Conservation (phyloP, 2,888 invertebrate species). For the Arrhopalites spinosus region DNA sequence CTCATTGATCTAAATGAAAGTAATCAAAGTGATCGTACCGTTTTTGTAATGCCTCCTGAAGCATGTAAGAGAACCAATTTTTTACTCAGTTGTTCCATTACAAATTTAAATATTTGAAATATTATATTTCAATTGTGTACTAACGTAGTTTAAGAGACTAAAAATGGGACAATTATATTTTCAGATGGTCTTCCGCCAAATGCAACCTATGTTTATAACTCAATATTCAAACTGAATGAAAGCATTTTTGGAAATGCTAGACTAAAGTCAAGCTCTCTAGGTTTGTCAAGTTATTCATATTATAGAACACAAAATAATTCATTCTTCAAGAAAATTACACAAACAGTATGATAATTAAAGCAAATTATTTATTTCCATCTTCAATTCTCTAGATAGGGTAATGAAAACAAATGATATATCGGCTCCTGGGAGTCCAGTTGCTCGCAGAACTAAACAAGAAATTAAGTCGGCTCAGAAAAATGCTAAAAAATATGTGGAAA, state of each 20-base stretch:
- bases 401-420: conserved; percentile 44
- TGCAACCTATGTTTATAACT: conserved; percentile 58
- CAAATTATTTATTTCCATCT: too few species aligned
- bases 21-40: conserved; percentile 83
- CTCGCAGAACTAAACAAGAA: conserved; percentile 92
- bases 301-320: too few species aligned
- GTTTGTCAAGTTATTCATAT: too few species aligned
- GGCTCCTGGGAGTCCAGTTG: conserved; percentile 84
- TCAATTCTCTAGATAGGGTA: conserved; percentile 50
- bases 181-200: conserved; percentile 59
- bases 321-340: too few species aligned
- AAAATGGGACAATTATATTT: too few species aligned
- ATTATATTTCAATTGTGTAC: too few species aligned
- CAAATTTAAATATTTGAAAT: too few species aligned
- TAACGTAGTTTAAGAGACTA: too few species aligned
- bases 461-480: conserved; percentile 87
- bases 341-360: too few species aligned
- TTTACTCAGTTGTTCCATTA: too few species aligned
- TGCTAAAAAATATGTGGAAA: conserved; percentile 68
- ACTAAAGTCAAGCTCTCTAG: conserved; percentile 46
- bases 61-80: too few species aligned
- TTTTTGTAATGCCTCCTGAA: conserved; percentile 94
- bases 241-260: conserved; percentile 48
- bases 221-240: conserved; percentile 51
- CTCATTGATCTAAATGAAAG: conserved; percentile 79